phyloP scores from a whole-genome alignment of 2,888 invertebrate species.

The Nycteola revayana region DNA sequence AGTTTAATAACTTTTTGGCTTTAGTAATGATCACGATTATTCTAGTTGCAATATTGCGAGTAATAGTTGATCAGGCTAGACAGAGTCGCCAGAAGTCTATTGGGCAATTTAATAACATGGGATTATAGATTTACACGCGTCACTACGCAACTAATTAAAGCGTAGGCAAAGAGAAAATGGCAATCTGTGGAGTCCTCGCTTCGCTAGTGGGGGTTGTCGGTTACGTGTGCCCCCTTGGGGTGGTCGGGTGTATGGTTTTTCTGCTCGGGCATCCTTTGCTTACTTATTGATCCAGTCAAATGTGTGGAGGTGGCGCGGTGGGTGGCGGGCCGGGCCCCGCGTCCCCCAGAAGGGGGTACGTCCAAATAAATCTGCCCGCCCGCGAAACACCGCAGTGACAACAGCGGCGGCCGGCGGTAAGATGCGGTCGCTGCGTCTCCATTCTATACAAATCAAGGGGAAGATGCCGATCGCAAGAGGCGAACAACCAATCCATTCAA shows the following conservation, averaged over 20 bases:
- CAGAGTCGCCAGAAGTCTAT: constrained; percentile 32
- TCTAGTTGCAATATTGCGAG: too few relatives aligned
- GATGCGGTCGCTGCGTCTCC: constrained; percentile 78
- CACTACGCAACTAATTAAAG: constrained; percentile 83
- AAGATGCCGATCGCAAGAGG: constrained; percentile 2
- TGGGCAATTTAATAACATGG: constrained; percentile 66
- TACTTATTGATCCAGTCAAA: constrained; percentile 84
- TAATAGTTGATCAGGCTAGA: too few relatives aligned
- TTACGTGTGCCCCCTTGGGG: constrained; percentile 82
- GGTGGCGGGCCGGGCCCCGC: constrained; percentile 73
- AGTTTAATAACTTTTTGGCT: too few relatives aligned
- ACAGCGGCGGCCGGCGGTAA: constrained; percentile 76
- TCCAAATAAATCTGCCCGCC: constrained; percentile 83
- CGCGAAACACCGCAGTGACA: constrained; percentile 83
- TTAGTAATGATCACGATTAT: too few relatives aligned
- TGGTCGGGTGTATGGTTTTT: constrained; percentile 83
- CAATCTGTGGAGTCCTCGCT: constrained; percentile 81
- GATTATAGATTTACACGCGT: constrained; percentile 78
- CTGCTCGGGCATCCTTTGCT: constrained; percentile 84
- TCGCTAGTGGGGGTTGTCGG: constrained; percentile 82
- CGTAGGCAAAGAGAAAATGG: constrained; percentile 83
- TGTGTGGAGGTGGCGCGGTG: constrained; percentile 82
- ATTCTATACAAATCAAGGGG: constrained; percentile 26
- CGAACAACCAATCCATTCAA: too few relatives aligned
- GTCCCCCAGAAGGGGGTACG: constrained; percentile 74